Evolutionary conservation across 2,113 vertebrate species (phyloP), one percentile per base, ranked within the genome.

Genomic region (Prinia subflava): DNA sequence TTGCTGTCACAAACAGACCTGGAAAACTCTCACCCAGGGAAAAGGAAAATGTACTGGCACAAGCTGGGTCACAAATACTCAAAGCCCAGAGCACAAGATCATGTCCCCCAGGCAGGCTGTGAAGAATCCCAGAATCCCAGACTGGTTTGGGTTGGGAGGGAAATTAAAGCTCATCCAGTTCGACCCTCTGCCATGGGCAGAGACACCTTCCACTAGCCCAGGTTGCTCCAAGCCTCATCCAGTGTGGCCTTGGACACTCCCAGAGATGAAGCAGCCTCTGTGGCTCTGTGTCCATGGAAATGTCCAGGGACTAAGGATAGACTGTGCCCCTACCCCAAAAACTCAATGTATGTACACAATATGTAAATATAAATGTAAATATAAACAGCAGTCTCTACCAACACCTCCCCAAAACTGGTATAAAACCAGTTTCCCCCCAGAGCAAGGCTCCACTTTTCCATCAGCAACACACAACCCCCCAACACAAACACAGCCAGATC

Each of bases 1-100:
- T n/a, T 56, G 41, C 37, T 2, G 0, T 15, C 15, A 2, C 13
- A 60, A 8, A 4, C 56, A 37, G 16, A 25, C 2, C 44, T 22
- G 23, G 17, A 39, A 65, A 79, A 46, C 46, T 64, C 59, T 3
- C 16, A 55, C 6, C 18, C 5, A 5, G 22, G 7, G 22, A 27
- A n/a, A 69, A 63, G 22, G 5, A 21, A 70, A 46, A 11, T 3
- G 0, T 1, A 5, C 18, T 20, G 7, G 15, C 23, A 76, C 62
- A 73, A 53, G 3, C 18, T 2, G 4, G 5, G 24, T 15, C 4
- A 2, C 50, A 15, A 2, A 49, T 24, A 5, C 30, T 5, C 15
- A 27, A 28, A 71, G 49, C 18, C 25, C 44, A 53, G 31, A 37
- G 44, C 10, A 18, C 15, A 14, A 28, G 49, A 16, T 1, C 2